Evolutionary conservation across 2,888 invertebrate species (phyloP), one percentile per base, ranked within the genome.

Genomic region (Eristalis tenax): DNA sequence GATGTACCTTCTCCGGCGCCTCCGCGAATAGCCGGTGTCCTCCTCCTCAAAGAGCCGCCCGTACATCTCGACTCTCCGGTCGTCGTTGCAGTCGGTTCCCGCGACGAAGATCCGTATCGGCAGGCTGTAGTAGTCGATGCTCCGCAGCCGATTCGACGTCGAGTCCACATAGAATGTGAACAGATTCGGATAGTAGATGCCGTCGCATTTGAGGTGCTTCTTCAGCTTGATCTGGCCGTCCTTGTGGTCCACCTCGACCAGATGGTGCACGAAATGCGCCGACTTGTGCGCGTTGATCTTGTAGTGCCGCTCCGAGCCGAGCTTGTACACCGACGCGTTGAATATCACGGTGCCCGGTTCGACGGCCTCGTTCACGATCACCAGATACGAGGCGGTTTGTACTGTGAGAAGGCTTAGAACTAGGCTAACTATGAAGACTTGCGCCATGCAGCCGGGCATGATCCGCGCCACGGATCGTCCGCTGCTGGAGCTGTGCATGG

Each of bases 161-260:
- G 97, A 97, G 92, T 98, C 97, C 84, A 98, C 96, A 92, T 97
- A 97, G 91, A 97, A 95, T 4, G 97, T 97, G 92, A 98, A 97
- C 77, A 97, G 94, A 90, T 96, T 96, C 0, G 97, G 97, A 91
- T 97, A 97, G 89, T 96, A 95, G 40, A 97, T 94, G 86, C 97
- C 97, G 90, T 97, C 96, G 93, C 97, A 97, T 91, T 95, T 94
- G 15, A 97, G 93, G 75, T 94, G 94, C 90, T 96, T 95, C 89
- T 95, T 94, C 50, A 97, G 93, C n/a, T 95, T 95, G 78, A 97
- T 96, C 89, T 95, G 95, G 18, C 97, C 97, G 88, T 95, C 95
- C 90, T 95, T 95, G 77, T 95, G 94, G 92, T 96, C 96, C 80
- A 98, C 97, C 89, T 95, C 94, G 77, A 97, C 94, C 89, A 97